Percentiles rank a stretch among this genome's conserved stretches.
phyloP scores from a whole-genome alignment of 2,888 invertebrate species.

The Seira sanloemensis region DNA sequence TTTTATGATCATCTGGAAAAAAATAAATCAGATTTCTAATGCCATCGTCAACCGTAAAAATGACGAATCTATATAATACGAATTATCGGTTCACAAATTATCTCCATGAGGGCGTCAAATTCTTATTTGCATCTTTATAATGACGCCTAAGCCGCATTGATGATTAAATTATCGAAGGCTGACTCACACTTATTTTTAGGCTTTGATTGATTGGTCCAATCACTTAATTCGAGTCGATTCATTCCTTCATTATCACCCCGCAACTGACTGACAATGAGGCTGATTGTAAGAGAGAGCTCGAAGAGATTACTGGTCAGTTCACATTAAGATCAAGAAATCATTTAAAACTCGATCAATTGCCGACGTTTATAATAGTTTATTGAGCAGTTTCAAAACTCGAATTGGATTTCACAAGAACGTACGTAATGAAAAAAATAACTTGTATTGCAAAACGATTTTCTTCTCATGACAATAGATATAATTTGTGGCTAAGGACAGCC shows the following conservation, averaged over 20 bases:
- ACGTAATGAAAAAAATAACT: background rate
- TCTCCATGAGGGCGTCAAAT: too few species aligned
- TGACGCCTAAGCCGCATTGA: background rate
- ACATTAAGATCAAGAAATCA: background rate
- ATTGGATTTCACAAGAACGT: background rate
- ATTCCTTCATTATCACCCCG: conserved; percentile 59
- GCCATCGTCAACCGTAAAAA: too few species aligned
- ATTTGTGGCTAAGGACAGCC: background rate
- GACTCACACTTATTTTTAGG: background rate
- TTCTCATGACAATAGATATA: background rate
- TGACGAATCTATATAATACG: too few species aligned
- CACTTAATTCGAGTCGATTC: conserved; percentile 18
- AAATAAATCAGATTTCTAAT: too few species aligned
- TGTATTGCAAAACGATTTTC: background rate
- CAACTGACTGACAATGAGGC: conserved; percentile 44
- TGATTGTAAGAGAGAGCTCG: background rate
- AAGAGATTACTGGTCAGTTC: background rate
- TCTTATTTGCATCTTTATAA: too few species aligned
- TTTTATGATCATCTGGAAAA: too few species aligned
- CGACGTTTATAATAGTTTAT: too few species aligned
- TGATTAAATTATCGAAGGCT: too few species aligned
- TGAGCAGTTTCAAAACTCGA: background rate
- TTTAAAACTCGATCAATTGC: background rate
- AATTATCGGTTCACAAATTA: background rate
- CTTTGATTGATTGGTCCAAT: conserved; percentile 7